A percentile compares a stretch with the other conserved stretches of the same genome.
phyloP scores from a whole-genome alignment of 2,113 vertebrate species.

The Raja brachyura region DNA sequence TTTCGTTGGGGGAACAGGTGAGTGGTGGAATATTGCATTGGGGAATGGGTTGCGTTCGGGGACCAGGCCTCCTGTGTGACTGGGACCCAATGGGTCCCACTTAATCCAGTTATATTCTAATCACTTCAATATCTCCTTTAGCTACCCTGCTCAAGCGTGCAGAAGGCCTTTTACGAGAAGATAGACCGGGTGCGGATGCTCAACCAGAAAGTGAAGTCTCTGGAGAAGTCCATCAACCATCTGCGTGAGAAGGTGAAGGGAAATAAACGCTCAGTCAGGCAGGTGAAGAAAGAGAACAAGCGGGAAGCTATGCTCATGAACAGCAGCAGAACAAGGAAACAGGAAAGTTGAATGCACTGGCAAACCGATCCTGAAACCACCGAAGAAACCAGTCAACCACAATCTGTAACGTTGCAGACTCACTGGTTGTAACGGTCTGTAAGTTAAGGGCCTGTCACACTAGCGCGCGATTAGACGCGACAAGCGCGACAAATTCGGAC shows the following conservation, averaged over 20 bases:
- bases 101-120: too few relatives aligned
- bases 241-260: constrained; percentile 69
- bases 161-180: constrained; percentile 72
- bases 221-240: constrained; percentile 71
- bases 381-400: constrained; percentile 53
- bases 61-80: too few relatives aligned
- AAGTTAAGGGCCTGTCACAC: too few relatives aligned
- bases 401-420: constrained; percentile 47
- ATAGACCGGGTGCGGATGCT: constrained; percentile 65
- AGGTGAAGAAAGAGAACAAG: constrained; percentile 45
- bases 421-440: background rate
- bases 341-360: constrained; percentile 50
- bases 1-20: too few relatives aligned
- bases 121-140: constrained; percentile 42
- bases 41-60: too few relatives aligned
- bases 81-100: too few relatives aligned
- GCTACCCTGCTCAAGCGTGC: constrained; percentile 66
- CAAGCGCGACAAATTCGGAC: too few relatives aligned
- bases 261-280: constrained; percentile 65
- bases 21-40: too few relatives aligned
- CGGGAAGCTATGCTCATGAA: too few relatives aligned
- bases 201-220: constrained; percentile 62
- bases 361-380: constrained; percentile 48
- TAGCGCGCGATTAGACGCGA: too few relatives aligned
- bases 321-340: background rate